Percentiles rank a stretch among this genome's conserved stretches.
phyloP scores from a whole-genome alignment of 2,797 vertebrate species.

The Muraenolepis orangiensis region DNA sequence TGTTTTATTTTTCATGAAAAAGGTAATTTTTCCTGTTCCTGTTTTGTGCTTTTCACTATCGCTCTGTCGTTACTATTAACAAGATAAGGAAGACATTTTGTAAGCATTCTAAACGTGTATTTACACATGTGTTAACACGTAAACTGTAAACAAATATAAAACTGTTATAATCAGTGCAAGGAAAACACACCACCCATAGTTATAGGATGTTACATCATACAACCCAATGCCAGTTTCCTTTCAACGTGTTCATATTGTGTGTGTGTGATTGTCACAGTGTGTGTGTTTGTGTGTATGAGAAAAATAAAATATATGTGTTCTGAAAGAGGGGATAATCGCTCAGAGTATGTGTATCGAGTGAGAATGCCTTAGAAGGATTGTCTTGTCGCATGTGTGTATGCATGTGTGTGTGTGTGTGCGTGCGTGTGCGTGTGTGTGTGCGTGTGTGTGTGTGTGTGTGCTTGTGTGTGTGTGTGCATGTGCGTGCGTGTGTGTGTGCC shows the following conservation, averaged over 20 bases:
- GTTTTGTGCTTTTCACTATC: not conserved
- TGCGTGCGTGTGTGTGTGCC: too few relatives aligned
- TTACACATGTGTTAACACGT: not conserved
- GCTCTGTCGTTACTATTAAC: not conserved
- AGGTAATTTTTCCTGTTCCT: not conserved
- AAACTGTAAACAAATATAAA: constrained; percentile 30
- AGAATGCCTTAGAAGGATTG: not conserved
- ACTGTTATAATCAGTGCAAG: constrained; percentile 19
- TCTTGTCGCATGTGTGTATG: not conserved
- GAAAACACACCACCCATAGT: constrained; percentile 50
- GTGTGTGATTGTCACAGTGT: not conserved
- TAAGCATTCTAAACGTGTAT: not conserved
- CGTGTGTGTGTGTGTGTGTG: too few relatives aligned
- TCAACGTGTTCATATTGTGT: not conserved
- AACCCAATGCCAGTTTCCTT: not conserved
- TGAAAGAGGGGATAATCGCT: not conserved
- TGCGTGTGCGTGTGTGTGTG: too few relatives aligned
- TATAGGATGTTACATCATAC: constrained; percentile 70
- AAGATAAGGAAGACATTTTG: not conserved
- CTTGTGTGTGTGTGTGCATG: too few relatives aligned
- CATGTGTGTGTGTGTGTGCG: too few relatives aligned
- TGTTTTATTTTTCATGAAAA: not conserved
- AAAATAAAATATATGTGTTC: not conserved
- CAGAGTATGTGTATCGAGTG: not conserved
- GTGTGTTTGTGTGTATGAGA: constrained; percentile 8